Evolutionary conservation across 2,888 invertebrate species (phyloP).

Genomic region (Xanthostigma xanthostigma): DNA sequence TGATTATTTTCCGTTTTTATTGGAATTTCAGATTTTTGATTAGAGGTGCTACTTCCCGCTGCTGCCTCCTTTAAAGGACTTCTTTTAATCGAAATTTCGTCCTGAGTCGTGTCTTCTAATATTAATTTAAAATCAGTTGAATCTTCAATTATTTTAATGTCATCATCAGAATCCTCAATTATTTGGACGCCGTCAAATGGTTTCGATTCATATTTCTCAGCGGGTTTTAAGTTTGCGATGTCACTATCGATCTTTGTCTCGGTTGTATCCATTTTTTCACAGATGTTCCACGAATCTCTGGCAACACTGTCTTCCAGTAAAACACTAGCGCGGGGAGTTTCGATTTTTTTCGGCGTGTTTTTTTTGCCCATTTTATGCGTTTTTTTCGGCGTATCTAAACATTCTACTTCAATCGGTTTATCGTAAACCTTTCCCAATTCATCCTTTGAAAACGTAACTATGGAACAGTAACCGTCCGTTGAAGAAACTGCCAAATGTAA

Average conservation of each 20-base stretch:
- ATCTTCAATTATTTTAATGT: conserved; percentile 21
- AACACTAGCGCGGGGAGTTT: background rate
- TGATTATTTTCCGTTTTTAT: background rate
- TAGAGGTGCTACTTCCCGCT: conserved; percentile 23
- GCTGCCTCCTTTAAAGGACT: background rate
- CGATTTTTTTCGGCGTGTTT: conserved; percentile 2
- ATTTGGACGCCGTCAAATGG: too few species aligned
- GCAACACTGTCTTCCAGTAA: conserved; percentile 15
- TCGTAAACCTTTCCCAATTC: conserved; percentile 53
- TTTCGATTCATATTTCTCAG: background rate
- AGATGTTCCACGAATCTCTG: conserved; percentile 17
- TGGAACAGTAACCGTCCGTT: conserved; percentile 79
- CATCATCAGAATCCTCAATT: too few species aligned
- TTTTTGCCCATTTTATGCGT: conserved; percentile 4
- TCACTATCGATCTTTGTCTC: background rate
- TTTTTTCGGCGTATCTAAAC: conserved; percentile 14
- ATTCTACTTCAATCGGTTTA: conserved; percentile 25
- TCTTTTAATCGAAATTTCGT: background rate
- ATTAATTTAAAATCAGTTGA: conserved; percentile 44
- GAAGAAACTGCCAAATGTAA: conserved; percentile 61
- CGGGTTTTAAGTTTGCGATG: background rate
- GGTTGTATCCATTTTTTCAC: conserved; percentile 2
- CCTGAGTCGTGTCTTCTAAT: conserved; percentile 28
- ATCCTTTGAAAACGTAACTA: conserved; percentile 56
- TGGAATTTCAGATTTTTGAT: conserved; percentile 9